Percentiles rank a stretch among this genome's conserved stretches.
Evolutionary conservation across 2,888 invertebrate species (phyloP).

Genomic region (Scaptodrosophila latifasciaeformis): DNA sequence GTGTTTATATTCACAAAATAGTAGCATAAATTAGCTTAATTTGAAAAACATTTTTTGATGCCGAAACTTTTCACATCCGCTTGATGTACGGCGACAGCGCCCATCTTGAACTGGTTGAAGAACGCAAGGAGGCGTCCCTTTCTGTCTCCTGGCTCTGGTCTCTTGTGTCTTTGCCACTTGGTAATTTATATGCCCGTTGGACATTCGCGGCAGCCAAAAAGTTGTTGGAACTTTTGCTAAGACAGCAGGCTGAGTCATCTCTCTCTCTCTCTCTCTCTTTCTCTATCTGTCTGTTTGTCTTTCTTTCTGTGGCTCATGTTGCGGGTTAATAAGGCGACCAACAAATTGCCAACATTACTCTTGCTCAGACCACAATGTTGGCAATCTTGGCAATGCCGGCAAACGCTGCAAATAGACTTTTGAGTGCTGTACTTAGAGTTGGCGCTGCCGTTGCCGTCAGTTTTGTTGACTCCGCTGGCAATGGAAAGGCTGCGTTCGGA

Average conservation of each 20-base stretch:
- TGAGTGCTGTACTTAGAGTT: conserved; percentile 60
- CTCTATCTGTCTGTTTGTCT: not conserved
- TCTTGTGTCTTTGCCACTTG: conserved; percentile 36
- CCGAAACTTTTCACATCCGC: conserved; percentile 56
- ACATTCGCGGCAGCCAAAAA: conserved; percentile 64
- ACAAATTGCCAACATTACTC: conserved; percentile 65
- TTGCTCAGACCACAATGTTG: too few species aligned
- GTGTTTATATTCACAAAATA: conserved; percentile 50
- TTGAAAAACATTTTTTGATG: conserved; percentile 67
- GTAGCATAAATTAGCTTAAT: conserved; percentile 65
- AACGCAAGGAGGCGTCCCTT: conserved; percentile 10
- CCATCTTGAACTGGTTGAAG: too few species aligned
- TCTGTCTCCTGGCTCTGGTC: conserved; percentile 31
- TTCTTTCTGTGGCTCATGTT: conserved; percentile 40
- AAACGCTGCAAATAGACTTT: conserved; percentile 59
- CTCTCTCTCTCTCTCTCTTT: not conserved
- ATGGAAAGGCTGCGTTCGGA: conserved; percentile 33
- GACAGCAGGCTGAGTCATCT: conserved; percentile 16
- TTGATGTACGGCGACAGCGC: not conserved
- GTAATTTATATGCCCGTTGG: conserved; percentile 69
- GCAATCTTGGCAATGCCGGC: too few species aligned
- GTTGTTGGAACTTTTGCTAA: conserved; percentile 53
- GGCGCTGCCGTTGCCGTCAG: conserved; percentile 26
- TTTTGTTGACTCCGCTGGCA: conserved; percentile 47
- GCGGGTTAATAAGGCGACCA: conserved; percentile 61